Conservation (phyloP, 37 sponge, comb jelly and placozoan species). For the Eunapius fragilis region DNA sequence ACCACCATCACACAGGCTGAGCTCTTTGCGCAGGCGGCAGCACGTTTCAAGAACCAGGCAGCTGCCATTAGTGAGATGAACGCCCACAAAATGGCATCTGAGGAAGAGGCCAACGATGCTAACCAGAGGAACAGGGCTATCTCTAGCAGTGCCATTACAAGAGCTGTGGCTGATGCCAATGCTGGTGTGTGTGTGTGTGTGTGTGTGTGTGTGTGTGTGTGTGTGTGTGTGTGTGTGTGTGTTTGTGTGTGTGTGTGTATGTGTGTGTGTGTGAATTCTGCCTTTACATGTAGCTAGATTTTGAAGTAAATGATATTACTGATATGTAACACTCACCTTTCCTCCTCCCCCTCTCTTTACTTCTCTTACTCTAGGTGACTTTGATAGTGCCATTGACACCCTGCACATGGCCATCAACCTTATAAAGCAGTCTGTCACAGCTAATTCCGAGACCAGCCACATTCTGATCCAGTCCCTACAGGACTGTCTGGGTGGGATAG, state of each 20-base stretch:
- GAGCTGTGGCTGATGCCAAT: constrained; percentile 77
- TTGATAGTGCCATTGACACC: constrained; percentile 81
- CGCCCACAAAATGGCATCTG: constrained; percentile 4
- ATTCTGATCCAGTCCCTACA: constrained; percentile 81
- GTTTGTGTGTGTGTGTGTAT: no score
- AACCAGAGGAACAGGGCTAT: constrained; percentile 91
- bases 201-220: no score
- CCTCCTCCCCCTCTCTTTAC: background rate
- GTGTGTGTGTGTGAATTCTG: no score
- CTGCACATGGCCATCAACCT: constrained; percentile 86
- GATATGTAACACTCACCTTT: no score
- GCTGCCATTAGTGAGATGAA: constrained; percentile 8
- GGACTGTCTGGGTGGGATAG: constrained; percentile 73
- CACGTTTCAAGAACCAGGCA: constrained; percentile 48
- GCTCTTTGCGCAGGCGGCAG: constrained; percentile 54
- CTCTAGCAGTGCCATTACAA: constrained; percentile 83
- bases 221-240: no score
- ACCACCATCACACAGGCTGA: constrained; percentile 45
- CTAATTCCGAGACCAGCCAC: constrained; percentile 66
- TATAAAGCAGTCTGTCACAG: constrained; percentile 85
- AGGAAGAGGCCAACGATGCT: constrained; percentile 76
- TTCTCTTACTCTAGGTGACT: constrained; percentile 66
- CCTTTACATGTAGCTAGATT: no score
- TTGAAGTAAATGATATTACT: no score
- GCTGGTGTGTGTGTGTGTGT: constrained; percentile 53